Evolutionary conservation across 1,140 invertebrate genomes (phyloP).

Genomic region (Lordiphosa clarofinis): DNA sequence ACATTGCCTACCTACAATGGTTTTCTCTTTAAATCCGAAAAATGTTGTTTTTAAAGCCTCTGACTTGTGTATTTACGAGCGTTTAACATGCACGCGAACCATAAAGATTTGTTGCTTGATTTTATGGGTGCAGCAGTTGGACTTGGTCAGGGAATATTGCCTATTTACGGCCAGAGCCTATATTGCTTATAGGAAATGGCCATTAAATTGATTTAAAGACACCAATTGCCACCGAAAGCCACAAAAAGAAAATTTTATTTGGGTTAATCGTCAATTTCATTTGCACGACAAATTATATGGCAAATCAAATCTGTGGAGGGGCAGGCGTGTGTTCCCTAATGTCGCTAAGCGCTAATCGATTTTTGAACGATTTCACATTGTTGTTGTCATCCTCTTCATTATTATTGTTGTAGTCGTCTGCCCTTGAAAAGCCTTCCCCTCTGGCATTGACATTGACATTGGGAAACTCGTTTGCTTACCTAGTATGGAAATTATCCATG

Average conservation of each 20-base stretch:
- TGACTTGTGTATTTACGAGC: no score
- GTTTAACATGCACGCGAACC: no score
- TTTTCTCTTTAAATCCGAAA: no score
- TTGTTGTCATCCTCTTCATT: constrained; percentile 26
- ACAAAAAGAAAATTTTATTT: constrained; percentile 15
- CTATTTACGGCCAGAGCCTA: constrained; percentile 12
- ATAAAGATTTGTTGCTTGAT: background rate
- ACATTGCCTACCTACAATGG: no score
- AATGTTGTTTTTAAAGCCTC: no score
- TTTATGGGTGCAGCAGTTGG: constrained; percentile 46
- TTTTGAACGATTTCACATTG: constrained; percentile 47
- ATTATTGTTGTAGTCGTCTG: constrained; percentile 19
- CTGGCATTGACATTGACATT: constrained; percentile 37
- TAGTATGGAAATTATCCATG: constrained; percentile 74
- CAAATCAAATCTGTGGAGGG: constrained; percentile 37
- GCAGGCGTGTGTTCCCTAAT: no score
- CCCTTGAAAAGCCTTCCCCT: constrained; percentile 35
- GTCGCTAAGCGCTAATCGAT: constrained; percentile 55
- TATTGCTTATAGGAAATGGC: constrained; percentile 28
- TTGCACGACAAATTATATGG: constrained; percentile 28
- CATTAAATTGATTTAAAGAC: constrained; percentile 43
- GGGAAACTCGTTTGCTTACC: constrained; percentile 47
- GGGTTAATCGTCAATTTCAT: constrained; percentile 37
- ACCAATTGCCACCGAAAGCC: constrained; percentile 35
- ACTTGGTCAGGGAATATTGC: no score